Evolutionary conservation across 2,113 vertebrate species (phyloP).

Genomic region (Addax nasomaculatus): DNA sequence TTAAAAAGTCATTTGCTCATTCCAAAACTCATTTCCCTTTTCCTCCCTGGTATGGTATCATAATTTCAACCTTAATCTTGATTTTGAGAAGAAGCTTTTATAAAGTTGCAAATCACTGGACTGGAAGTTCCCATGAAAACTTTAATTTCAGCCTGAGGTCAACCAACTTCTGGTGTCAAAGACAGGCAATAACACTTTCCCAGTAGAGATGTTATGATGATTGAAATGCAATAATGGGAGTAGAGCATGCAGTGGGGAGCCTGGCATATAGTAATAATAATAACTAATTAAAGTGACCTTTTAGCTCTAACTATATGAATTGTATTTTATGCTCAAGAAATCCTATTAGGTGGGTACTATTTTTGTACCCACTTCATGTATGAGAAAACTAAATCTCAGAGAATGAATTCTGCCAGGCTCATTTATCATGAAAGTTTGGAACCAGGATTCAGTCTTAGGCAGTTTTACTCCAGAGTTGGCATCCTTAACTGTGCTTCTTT

Average conservation of each 20-base stretch:
- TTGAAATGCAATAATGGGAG: constrained; percentile 17
- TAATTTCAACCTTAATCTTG: constrained; percentile 62
- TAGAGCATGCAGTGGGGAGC: neutral
- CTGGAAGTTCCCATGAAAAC: constrained; percentile 52
- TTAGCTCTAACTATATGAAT: neutral
- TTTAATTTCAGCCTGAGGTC: constrained; percentile 40
- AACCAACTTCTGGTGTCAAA: constrained; percentile 44
- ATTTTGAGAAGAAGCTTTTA: constrained; percentile 54
- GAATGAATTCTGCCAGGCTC: neutral
- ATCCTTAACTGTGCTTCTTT: neutral
- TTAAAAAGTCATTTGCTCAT: constrained; percentile 61
- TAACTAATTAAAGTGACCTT: neutral
- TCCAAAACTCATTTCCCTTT: constrained; percentile 40
- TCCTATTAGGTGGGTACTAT: neutral
- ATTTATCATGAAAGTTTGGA: neutral
- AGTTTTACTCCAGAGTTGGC: neutral
- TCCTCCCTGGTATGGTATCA: neutral
- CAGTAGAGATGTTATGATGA: neutral
- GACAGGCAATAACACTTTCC: neutral
- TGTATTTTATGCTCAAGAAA: neutral
- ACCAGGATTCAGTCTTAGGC: neutral
- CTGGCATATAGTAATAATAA: neutral
- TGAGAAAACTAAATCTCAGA: neutral
- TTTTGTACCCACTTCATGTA: neutral
- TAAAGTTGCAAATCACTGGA: constrained; percentile 57